A percentile compares a stretch with the other conserved stretches of the same genome.
Conservation (phyloP, 1,140 invertebrate species). For the Metaphire vulgaris region DNA sequence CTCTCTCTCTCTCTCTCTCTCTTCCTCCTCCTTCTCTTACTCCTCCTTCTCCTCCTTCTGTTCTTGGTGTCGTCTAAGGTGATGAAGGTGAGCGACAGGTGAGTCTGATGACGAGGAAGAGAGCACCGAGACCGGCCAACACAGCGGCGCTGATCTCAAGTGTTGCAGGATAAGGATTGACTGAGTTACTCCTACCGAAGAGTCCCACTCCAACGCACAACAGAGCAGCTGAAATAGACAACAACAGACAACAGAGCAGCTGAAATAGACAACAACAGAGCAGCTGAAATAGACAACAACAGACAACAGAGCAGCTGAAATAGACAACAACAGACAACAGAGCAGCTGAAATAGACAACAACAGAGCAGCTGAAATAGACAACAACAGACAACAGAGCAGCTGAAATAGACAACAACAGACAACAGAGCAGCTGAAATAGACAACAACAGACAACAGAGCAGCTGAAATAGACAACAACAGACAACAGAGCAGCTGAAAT, state of each 20-base stretch:
- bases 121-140: neutral
- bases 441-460: too few species aligned
- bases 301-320: neutral
- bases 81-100: neutral
- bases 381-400: too few species aligned
- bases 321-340: neutral
- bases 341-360: neutral
- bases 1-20: too few species aligned
- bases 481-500: too few species aligned
- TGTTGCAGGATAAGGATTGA: neutral
- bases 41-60: neutral
- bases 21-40: neutral
- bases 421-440: too few species aligned
- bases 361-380: neutral
- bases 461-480: too few species aligned
- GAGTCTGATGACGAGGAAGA: neutral
- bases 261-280: neutral
- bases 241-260: neutral
- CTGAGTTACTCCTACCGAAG: neutral
- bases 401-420: too few species aligned
- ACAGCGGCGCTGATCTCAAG: neutral
- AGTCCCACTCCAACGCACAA: neutral
- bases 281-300: neutral
- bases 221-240: neutral
- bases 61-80: neutral